A percentile compares a stretch with the other conserved stretches of the same genome.
phyloP scores from a whole-genome alignment of 37 sponge, comb jelly and placozoan species.

The Spongilla lacustris region DNA sequence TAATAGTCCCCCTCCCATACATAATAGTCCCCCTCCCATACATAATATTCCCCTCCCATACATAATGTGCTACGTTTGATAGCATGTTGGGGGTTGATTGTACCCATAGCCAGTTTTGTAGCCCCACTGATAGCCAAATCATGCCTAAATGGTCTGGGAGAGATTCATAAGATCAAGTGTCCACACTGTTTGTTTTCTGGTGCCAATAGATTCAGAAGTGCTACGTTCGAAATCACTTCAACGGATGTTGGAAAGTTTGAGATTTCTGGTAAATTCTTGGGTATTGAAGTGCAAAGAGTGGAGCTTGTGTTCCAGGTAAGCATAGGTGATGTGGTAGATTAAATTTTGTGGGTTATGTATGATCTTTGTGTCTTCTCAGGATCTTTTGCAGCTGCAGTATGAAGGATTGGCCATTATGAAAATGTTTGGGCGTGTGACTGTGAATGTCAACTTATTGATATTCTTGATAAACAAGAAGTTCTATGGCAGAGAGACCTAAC shows the following conservation, averaged over 20 bases:
- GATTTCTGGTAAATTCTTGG: conserved; percentile 91
- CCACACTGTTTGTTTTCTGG: not conserved
- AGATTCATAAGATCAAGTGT: not conserved
- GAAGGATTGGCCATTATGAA: conserved; percentile 98
- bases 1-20: too few species aligned
- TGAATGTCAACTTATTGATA: conserved; percentile 97
- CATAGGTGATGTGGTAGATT: not conserved
- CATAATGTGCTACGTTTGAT: too few species aligned
- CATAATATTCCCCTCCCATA: too few species aligned
- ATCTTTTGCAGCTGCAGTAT: conserved; percentile 94
- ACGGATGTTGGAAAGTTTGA: conserved; percentile 90
- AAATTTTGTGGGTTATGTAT: not conserved
- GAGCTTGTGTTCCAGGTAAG: conserved; percentile 94
- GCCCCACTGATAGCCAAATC: too few species aligned
- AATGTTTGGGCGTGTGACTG: conserved; percentile 89
- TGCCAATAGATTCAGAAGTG: conserved; percentile 82
- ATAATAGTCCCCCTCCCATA: too few species aligned
- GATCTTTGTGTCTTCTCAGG: conserved; percentile 27
- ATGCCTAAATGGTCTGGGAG: too few species aligned
- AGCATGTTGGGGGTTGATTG: too few species aligned
- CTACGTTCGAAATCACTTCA: conserved; percentile 91
- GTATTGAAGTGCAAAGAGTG: conserved; percentile 90
- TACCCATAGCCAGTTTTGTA: too few species aligned
- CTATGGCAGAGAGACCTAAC: conserved; percentile 76
- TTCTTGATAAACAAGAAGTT: conserved; percentile 98